Conservation (phyloP, 2,888 invertebrate species). For the Meiosimyza decipiens region DNA sequence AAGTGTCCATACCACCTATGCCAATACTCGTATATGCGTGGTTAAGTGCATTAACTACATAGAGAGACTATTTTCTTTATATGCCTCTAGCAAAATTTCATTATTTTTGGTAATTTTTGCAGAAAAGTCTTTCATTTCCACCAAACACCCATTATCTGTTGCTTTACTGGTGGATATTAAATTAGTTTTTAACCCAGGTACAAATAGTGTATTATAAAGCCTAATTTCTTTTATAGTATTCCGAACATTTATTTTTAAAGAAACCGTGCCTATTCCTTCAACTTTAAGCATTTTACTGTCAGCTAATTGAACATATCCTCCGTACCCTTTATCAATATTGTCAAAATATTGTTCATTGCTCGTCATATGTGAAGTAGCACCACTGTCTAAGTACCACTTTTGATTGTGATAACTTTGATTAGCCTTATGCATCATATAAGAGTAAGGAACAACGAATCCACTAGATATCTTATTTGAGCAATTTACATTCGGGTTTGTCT, state of each 20-base stretch:
- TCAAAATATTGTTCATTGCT: background rate
- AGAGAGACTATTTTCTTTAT: constrained; percentile 20
- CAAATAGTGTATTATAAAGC: background rate
- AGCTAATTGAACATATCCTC: background rate
- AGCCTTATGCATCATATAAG: too few relatives aligned
- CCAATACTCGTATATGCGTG: constrained; percentile 18
- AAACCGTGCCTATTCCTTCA: background rate
- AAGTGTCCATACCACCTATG: constrained; percentile 36
- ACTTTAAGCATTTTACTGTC: background rate
- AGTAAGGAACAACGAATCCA: too few relatives aligned
- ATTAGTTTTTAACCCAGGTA: background rate
- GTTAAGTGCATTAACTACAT: constrained; percentile 12
- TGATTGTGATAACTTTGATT: too few relatives aligned
- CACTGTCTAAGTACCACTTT: constrained; percentile 27
- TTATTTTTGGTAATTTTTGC: background rate
- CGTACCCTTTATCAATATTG: background rate
- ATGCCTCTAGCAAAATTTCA: constrained; percentile 14
- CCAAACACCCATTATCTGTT: background rate
- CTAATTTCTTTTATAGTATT: background rate
- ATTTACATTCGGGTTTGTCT: background rate
- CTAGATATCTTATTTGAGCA: background rate
- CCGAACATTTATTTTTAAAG: background rate
- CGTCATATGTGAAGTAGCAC: constrained; percentile 27
- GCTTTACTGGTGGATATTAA: background rate
- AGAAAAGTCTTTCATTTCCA: background rate